phyloP scores from a whole-genome alignment of 2,113 vertebrate genomes.

The Grus americana region DNA sequence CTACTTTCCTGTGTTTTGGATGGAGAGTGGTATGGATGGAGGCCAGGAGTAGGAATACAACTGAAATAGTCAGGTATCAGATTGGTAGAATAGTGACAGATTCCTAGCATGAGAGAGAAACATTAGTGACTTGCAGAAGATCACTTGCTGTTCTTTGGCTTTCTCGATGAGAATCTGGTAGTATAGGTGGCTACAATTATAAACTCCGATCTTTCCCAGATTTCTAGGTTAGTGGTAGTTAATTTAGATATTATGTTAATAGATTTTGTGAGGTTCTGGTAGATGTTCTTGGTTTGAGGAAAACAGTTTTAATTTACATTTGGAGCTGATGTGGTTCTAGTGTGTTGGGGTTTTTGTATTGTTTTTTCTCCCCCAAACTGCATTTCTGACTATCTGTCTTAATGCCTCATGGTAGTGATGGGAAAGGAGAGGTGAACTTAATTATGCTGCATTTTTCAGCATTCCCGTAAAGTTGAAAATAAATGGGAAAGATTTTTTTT shows the following conservation, averaged over 20 bases:
- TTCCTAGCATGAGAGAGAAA: not conserved
- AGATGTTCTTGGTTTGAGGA: not conserved
- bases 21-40: not conserved
- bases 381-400: not conserved
- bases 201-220: not conserved
- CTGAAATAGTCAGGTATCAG: not conserved
- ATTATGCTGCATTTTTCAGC: not conserved
- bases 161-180: not conserved
- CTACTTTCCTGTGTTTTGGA: rapidly evolving
- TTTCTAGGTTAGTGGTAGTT: not conserved
- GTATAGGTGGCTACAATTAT: not conserved
- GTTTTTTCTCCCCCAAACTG: not conserved
- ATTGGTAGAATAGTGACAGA: not conserved
- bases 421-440: not conserved
- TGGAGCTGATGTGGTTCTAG: not conserved
- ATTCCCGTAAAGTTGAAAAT: not conserved
- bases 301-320: not conserved
- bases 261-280: not conserved
- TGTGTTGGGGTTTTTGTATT: not conserved
- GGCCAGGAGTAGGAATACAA: not conserved
- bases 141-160: not conserved
- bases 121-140: not conserved
- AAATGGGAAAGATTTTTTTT: not conserved
- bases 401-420: rapidly evolving
- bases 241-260: not conserved